A percentile compares a stretch with the other conserved stretches of the same genome.
Conservation (phyloP, 2,888 invertebrate genomes). For the Drosophila ezoana region DNA sequence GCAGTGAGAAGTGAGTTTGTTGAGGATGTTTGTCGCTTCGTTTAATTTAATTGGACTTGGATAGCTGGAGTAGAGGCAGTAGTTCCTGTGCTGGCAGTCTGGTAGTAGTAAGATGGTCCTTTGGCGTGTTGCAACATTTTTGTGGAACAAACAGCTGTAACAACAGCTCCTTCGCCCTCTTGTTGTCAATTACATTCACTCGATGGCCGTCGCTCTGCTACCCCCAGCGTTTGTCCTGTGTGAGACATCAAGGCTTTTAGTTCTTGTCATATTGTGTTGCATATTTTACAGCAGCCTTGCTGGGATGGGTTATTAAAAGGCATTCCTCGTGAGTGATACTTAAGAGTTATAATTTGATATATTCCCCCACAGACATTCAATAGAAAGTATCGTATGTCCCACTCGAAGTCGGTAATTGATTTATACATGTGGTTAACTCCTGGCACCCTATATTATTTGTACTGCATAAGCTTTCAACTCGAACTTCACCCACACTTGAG, state of each 20-base stretch:
- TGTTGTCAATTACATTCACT: constrained; percentile 56
- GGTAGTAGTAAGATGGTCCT: constrained; percentile 36
- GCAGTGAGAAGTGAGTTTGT: not conserved
- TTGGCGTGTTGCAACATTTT: constrained; percentile 62
- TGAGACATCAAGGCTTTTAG: constrained; percentile 18
- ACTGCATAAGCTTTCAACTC: constrained; percentile 2
- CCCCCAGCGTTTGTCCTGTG: constrained; percentile 19
- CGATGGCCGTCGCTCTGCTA: constrained; percentile 17
- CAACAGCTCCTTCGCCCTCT: constrained; percentile 20
- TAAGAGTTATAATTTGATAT: not conserved
- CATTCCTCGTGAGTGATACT: not conserved
- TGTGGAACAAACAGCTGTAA: constrained; percentile 51
- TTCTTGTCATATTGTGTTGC: constrained; percentile 1
- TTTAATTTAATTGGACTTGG: constrained; percentile 57
- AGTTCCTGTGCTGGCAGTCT: constrained; percentile 23
- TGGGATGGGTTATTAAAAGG: not conserved
- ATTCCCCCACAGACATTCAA: not conserved
- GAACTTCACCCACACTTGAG: not conserved
- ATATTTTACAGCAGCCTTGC: not conserved
- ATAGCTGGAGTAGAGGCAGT: constrained; percentile 6
- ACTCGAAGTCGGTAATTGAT: constrained; percentile 21
- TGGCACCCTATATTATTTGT: not conserved
- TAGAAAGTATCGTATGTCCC: not conserved
- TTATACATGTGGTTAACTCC: constrained; percentile 7
- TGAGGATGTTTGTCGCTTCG: constrained; percentile 19